Evolutionary conservation across 2,113 vertebrate species (phyloP), one percentile per base, ranked within the genome.

Genomic region (Archilochus colubris): DNA sequence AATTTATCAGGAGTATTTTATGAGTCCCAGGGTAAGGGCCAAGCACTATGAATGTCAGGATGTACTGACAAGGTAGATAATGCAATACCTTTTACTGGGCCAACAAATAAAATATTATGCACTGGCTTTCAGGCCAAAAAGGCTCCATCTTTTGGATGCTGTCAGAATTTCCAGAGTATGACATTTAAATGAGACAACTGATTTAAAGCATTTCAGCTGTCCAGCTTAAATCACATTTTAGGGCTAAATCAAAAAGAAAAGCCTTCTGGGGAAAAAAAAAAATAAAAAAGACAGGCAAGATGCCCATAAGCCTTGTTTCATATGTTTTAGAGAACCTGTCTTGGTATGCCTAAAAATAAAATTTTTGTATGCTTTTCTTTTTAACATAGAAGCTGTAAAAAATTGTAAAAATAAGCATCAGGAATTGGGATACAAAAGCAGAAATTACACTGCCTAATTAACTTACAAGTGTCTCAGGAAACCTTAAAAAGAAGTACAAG

Each of bases 31-130:
- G 75, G 46, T 75, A 77, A 88, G 75, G 50, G 57, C 68, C 82
- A 93, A 89, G 55, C 55, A 84, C 75, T 88, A 24, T 92, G 46
- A 94, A 92, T 76, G 61, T 85, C 82, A 92, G 31, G 21, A 79
- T 92, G 59, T 86, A 93, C 85, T 93, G 80, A 68, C 64, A 54
- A 82, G 23, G 63, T 54, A 91, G 88, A 94, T 72, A 89, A 81
- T 95, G 75, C 43, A 89, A 77, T 86, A 74, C 28, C 30, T 94
- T 96, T 92, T 91, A 81, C 27, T 78, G 33, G 50, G 43, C 21
- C 53, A 85, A 77, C 67, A 95, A 92, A 92, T 92, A 80, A 95
- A 93, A 77, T 62, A 46, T 85, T 59, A 80, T 62, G 81, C 1
- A 14, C n/a, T 48, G 59, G 33, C 46, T 88, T 93, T 95, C 72